A percentile compares a stretch with the other conserved stretches of the same genome.
These are phyloP conservation scores for Heteromurus nitidus DNA, from an alignment of 2,888 invertebrate genomes.

Conservation along the genomic window DNA sequence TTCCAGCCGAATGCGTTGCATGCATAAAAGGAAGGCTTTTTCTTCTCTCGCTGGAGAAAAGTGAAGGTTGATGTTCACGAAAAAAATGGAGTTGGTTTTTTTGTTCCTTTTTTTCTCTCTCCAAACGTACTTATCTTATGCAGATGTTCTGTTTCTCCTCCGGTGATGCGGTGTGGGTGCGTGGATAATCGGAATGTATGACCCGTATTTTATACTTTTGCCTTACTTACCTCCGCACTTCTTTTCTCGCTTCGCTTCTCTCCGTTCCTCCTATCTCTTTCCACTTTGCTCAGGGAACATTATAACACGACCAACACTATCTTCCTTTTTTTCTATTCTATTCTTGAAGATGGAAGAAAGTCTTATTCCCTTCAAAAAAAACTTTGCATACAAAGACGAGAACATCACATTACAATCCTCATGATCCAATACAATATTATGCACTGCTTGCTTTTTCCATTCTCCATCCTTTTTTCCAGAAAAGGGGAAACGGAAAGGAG, in stretches of 20 bases:
- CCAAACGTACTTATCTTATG: too few relatives aligned
- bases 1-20: conserved; percentile 7
- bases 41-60: too few relatives aligned
- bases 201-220: conserved; percentile 17
- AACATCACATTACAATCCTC: not conserved
- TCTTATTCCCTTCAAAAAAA: not conserved
- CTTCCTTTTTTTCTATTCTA: not conserved
- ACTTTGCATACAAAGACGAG: too few relatives aligned
- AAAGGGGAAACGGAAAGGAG: not conserved
- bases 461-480: not conserved
- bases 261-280: conserved; percentile 10
- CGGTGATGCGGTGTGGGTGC: too few relatives aligned
- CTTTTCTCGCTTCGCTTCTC: not conserved
- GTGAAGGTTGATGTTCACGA: too few relatives aligned
- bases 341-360: not conserved
- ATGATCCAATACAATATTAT: not conserved
- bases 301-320: too few relatives aligned
- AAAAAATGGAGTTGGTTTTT: too few relatives aligned
- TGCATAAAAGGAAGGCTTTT: too few relatives aligned
- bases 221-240: not conserved
- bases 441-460: not conserved
- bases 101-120: too few relatives aligned
- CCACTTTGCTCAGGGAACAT: too few relatives aligned
- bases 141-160: too few relatives aligned
- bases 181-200: conserved; percentile 11